Base-by-base conservation (phyloP, 2,888 invertebrate genomes). In the Aphodius sticticus region DNA sequence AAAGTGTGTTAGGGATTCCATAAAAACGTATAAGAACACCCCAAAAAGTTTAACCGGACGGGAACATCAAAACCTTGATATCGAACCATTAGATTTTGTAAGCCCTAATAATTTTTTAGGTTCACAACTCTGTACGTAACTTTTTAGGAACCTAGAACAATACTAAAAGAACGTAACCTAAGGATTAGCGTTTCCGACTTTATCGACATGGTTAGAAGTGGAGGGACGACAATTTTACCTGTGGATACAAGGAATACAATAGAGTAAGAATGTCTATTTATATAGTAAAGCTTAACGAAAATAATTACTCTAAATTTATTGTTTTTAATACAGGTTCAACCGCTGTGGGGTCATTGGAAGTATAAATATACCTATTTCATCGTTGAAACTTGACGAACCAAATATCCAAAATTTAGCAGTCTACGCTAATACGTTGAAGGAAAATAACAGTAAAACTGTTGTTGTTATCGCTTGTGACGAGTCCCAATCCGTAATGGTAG, bases 11-110 rank as follows among this genome's bases (percentile, higher is more conserved):
- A 93, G 93, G 86, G 95, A 96, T 88, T 97, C 98, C 0, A 95
- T 95, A 84, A 93, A 93, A 82, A 96, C 97, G 91, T 98, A 95
- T 87, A 92, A 94, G 82, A 92, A 91, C 81, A 97, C 98, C 0
- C 98, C 98, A 0, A 93, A 93, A 82, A 98, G 98, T 89, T 95
- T 97, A 76, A 95, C 96, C 70, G 95, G 94, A 87, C 92, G 98
- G 80, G 93, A 95, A 86, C 95, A 97, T 89, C 96, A 96, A 80
- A 87, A 87, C 77, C 86, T 85, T 75, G 81, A 75, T 36, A 78
- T 82, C 71, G 80, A 81, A 77, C 72, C 72, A 16, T 71, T 75
- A 35, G 81, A 82, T 69, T 77, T 80, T 69, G 83, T 83, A 80
- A 80, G 79, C 77, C 15, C 16, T 26, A 71, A 69, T 37, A 69